Conservation (phyloP, 2,113 vertebrate species). For the Piaya cayana region DNA sequence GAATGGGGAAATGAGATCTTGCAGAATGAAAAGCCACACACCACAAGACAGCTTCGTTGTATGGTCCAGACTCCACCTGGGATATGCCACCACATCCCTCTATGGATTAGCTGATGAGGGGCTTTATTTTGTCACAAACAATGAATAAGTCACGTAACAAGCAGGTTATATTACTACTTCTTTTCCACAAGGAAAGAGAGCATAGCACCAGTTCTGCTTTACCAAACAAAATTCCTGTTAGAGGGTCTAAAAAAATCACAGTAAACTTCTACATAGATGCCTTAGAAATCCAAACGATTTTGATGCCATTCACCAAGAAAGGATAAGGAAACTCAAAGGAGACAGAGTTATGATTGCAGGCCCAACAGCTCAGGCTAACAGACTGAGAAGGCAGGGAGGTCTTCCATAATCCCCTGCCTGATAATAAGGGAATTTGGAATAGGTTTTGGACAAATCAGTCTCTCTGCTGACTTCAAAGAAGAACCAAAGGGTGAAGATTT, state of each 20-base stretch:
- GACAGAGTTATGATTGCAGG: neutral
- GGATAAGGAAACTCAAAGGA: neutral
- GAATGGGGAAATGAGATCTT: neutral
- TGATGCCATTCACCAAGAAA: neutral
- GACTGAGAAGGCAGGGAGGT: neutral
- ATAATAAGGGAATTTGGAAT: neutral
- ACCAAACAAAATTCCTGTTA: neutral
- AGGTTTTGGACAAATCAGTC: neutral
- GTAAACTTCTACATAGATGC: neutral
- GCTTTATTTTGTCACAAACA: neutral
- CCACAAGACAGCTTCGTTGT: neutral
- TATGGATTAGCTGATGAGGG: neutral
- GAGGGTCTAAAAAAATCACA: neutral
- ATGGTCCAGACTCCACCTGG: neutral
- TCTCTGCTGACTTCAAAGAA: neutral
- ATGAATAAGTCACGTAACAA: neutral
- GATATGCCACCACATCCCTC: neutral
- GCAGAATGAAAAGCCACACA: neutral
- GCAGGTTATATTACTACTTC: neutral
- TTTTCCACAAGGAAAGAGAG: neutral
- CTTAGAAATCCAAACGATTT: neutral
- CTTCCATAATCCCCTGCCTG: neutral
- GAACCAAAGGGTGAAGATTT: neutral
- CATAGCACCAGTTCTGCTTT: neutral
- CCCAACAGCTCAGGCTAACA: neutral